Conservation (phyloP, 2,113 vertebrate species). For the Campylorhamphus procurvoides region DNA sequence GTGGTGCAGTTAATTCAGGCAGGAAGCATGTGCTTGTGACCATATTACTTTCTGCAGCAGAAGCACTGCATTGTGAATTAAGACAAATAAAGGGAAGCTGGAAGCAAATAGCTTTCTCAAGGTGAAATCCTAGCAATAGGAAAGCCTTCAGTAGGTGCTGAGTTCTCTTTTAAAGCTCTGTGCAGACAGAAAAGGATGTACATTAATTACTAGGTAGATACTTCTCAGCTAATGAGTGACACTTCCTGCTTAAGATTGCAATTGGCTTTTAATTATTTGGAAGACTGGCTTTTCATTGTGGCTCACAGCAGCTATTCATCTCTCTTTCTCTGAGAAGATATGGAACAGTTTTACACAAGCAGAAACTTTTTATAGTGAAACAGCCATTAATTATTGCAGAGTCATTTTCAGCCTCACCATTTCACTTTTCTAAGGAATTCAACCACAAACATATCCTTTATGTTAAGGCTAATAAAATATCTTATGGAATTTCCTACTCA, state of each 20-base stretch:
- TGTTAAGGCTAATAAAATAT: neutral
- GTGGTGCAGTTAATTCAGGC: neutral
- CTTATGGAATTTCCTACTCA: neutral
- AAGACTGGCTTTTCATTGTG: conserved; percentile 29
- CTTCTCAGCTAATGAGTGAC: conserved; percentile 25
- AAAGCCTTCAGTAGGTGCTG: neutral
- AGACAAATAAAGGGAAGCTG: neutral
- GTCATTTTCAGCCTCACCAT: conserved; percentile 14
- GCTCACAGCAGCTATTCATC: conserved; percentile 9
- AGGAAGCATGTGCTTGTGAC: neutral
- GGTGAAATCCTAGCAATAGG: neutral
- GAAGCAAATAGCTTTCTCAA: conserved; percentile 1
- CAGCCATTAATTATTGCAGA: conserved; percentile 27
- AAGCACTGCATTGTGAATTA: neutral
- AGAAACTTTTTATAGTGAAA: conserved; percentile 42
- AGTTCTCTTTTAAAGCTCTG: neutral
- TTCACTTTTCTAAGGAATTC: conserved; percentile 15
- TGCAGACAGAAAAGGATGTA: neutral
- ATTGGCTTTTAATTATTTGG: conserved; percentile 51
- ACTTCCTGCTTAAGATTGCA: conserved; percentile 13
- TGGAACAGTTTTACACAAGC: neutral
- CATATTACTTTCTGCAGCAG: neutral
- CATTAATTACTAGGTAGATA: conserved; percentile 10
- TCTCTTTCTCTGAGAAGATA: neutral
- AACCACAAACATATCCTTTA: conserved; percentile 10